These are phyloP conservation scores for Oeneis ivallda DNA, from an alignment of 2,888 invertebrate species.

Conservation along the genomic window DNA sequence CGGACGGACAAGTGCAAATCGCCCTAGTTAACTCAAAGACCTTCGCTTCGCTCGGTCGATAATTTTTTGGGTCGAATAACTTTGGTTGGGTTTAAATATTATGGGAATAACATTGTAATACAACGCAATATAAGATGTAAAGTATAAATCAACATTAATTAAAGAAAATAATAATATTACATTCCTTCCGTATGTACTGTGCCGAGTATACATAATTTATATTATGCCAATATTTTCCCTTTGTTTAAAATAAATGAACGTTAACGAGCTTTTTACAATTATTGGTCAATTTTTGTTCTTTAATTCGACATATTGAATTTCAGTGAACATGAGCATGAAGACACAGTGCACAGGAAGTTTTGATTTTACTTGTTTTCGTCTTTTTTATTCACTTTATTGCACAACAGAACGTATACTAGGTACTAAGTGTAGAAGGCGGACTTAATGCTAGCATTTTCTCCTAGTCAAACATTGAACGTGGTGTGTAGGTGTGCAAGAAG, in stretches of 20 bases:
- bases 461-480: no score
- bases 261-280: background rate
- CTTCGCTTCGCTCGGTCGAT: no score
- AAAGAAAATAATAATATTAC: background rate
- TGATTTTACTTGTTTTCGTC: background rate
- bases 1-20: no score
- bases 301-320: no score
- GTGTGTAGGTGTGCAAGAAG: no score
- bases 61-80: background rate
- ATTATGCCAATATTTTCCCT: background rate
- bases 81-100: background rate
- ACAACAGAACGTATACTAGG: no score
- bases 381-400: no score
- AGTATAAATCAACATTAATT: background rate
- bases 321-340: background rate
- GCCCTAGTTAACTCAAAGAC: no score
- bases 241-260: background rate
- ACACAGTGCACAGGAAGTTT: background rate
- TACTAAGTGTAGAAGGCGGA: no score
- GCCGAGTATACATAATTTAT: background rate
- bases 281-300: no score
- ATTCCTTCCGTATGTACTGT: background rate
- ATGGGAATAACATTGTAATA: background rate
- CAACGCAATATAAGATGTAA: slow-evolving; percentile 7
- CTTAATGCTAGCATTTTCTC: no score